Evolutionary conservation across 64 coral and sea anemone genomes (phyloP).

Genomic region (Platygyra sinensis): DNA sequence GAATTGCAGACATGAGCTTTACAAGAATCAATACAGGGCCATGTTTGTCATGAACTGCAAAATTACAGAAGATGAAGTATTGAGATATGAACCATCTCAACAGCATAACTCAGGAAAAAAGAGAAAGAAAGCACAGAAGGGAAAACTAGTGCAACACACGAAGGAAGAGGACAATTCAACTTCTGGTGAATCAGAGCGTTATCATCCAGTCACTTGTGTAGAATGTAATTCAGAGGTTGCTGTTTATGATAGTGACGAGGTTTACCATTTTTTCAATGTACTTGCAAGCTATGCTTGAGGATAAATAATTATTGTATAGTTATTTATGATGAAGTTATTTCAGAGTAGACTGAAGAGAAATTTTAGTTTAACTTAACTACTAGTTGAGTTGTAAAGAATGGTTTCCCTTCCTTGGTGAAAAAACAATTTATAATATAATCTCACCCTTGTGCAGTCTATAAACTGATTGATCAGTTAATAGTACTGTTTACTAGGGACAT

Average conservation of each 20-base stretch:
- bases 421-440: no score
- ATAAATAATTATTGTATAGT: neutral
- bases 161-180: neutral
- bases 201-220: conserved; percentile 85
- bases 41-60: conserved; percentile 99
- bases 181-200: conserved; percentile 52
- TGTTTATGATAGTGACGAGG: conserved; percentile 92
- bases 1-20: conserved; percentile 90
- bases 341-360: no score
- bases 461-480: no score
- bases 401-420: no score
- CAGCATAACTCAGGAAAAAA: conserved; percentile 64
- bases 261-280: conserved; percentile 98
- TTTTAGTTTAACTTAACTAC: no score
- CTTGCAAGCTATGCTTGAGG: conserved; percentile 87
- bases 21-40: conserved; percentile 97
- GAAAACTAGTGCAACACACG: conserved; percentile 70
- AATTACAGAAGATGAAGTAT: conserved; percentile 80
- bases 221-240: conserved; percentile 93
- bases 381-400: no score
- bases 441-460: no score
- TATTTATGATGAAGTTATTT: neutral
- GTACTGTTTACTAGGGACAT: no score
- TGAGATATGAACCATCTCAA: conserved; percentile 78
- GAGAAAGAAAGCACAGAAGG: conserved; percentile 68